Base-by-base conservation (phyloP, 1,140 invertebrate genomes). In the Eriosoma lanigerum region DNA sequence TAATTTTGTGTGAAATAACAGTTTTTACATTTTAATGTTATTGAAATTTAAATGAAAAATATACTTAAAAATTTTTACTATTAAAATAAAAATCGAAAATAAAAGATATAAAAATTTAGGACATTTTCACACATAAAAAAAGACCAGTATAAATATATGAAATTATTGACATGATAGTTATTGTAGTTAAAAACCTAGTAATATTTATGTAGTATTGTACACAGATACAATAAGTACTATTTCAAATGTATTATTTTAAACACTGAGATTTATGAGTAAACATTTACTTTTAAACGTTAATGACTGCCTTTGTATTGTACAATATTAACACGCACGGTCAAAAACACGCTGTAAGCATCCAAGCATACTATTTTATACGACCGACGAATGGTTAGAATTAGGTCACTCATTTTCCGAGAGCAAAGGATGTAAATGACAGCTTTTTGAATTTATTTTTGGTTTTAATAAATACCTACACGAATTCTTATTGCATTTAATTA, bases 291-390 rank as follows among this genome's bases (percentile, higher is more conserved):
- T 15, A 50, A 70, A 70, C 48, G 9, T 70, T 50, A 5, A 50
- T 26, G 15, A 15, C 66, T 70, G 66, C 21, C 26, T 70, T 70
- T 50, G 21, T 50, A 50, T 70, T 50, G 44, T 15, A 70, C 44
- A 70, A 50, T 70, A 50, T 70, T 50, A 70, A 9, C 21, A 70
- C 66, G 66, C 66, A 70, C 66, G 66, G 44, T 70, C 66, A 70
- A 70, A 70, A 50, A 70, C 24, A 70, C 66, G 46, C 46, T 26
- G 21, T 24, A 70, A 10, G 66, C 66, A 70, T 17, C 66, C 21
- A 50, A 70, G 46, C 19, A 50, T 70, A 48, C 50, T 70, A 70
- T 70, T 70, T 70, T 70, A 70, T 26, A 50, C 46, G 15, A 50
- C 15, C 24, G 19, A 15, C 15, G 21, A 26, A 70, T 46, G 44